These are phyloP conservation scores for Flexamia atlantica DNA, from an alignment of 2,888 invertebrate genomes.

Conservation along the genomic window DNA sequence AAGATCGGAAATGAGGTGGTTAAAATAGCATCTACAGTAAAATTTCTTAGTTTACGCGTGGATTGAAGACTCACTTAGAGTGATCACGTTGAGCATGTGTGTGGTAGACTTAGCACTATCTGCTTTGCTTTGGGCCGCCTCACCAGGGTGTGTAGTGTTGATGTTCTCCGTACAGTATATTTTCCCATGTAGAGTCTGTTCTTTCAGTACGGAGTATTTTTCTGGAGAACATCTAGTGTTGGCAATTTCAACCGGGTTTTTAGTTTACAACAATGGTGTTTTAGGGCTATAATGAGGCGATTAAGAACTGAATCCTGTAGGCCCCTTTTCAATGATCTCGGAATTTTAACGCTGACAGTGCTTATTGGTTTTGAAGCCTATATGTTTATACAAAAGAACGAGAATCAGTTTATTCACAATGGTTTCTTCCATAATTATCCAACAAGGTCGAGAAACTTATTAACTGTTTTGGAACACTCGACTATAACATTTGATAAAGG, in stretches of 20 bases:
- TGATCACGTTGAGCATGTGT: background rate
- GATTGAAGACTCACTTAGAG: background rate
- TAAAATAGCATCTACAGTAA: background rate
- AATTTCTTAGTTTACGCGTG: background rate
- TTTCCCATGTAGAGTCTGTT: background rate
- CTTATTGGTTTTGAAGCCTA: background rate
- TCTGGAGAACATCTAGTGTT: background rate
- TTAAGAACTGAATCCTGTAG: background rate
- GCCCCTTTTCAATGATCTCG: background rate
- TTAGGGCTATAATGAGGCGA: background rate
- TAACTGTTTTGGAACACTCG: background rate
- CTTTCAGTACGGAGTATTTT: background rate
- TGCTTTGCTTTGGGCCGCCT: background rate
- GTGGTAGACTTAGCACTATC: background rate
- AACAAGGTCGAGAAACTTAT: background rate
- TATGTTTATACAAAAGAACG: background rate
- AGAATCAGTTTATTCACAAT: background rate
- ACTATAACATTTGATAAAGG: background rate
- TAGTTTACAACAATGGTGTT: background rate
- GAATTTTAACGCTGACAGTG: background rate
- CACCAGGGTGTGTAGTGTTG: background rate
- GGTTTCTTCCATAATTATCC: background rate
- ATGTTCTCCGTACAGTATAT: background rate
- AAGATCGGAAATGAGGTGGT: background rate
- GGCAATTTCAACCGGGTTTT: background rate